Evolutionary conservation across 2,888 invertebrate genomes (phyloP), one percentile per base, ranked within the genome.

Genomic region (Patella ulyssiponensis): DNA sequence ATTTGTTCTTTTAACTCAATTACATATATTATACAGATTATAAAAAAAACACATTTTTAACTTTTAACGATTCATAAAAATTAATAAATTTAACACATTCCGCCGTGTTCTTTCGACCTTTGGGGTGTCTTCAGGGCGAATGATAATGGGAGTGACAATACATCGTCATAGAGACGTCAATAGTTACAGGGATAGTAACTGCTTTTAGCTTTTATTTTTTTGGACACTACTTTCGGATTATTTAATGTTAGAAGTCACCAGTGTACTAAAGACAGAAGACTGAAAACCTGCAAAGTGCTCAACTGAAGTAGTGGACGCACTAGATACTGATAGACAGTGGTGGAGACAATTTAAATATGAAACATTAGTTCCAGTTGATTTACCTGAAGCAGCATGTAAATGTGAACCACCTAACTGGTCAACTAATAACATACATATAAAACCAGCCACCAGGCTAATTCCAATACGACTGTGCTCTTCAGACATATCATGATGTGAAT

Each of bases 391-490:
- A 14, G 83, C 81, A 80, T 88, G 88, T 71, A 89, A 88, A 9
- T 76, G 64, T 44, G 85, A 86, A 9, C 90, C 88, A 17, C 92
- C 91, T 82, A 94, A 93, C 90, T 99, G 98, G 92, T 99, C 99
- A 1, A 99, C 95, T 15, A 99, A 92, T 83, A 99, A 93, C 99
- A 99, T 99, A 90, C 99, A 97, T 58, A 99, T 95, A 91, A 99
- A 99, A 17, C 99, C 98, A 77, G 97, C 92, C 17, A 99, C 97
- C 79, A 99, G 93, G 33, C 97, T 96, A 81, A 98, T 93, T 5
- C 99, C 99, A 87, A 99, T 98, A 76, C 95, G 94, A 3, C 95
- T 94, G 90, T 96, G 95, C 54, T 95, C 93, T 89, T 96, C 95
- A 11, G 84, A 77, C 77, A 83, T 81, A 56, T 79, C 76, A 75